Percentiles rank a stretch among this genome's conserved stretches.
These are phyloP conservation scores for Bemisia tabaci DNA, from an alignment of 1,140 invertebrate species.

Conservation along the genomic window DNA sequence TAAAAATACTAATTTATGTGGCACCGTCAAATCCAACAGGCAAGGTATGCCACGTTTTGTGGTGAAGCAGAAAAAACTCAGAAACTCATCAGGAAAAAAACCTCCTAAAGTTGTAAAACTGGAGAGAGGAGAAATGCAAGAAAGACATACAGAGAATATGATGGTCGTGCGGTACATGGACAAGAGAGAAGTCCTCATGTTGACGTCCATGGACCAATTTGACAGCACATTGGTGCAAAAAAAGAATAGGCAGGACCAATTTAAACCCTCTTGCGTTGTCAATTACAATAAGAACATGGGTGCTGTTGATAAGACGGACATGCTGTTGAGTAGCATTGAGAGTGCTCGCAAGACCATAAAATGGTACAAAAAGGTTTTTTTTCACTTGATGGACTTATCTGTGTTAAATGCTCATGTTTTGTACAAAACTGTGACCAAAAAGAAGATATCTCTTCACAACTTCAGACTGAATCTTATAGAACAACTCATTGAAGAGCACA, in stretches of 20 bases:
- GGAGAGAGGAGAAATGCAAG: slow-evolving; percentile 21
- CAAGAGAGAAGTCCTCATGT: slow-evolving; percentile 24
- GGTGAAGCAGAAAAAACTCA: too few species aligned
- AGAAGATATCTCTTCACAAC: slow-evolving; percentile 2
- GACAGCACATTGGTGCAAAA: slow-evolving; percentile 16
- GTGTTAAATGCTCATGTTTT: slow-evolving; percentile 8
- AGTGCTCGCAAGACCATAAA: slow-evolving; percentile 22
- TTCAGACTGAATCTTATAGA: slow-evolving; percentile 9
- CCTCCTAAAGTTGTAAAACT: too few species aligned
- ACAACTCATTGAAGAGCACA: too few species aligned
- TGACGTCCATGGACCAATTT: slow-evolving; percentile 23
- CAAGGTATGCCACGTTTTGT: slow-evolving; percentile 25
- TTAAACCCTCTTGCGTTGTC: slow-evolving; percentile 27
- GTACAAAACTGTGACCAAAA: slow-evolving; percentile 8
- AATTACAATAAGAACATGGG: slow-evolving; percentile 30
- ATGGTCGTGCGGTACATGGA: slow-evolving; percentile 27
- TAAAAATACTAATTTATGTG: slow-evolving; percentile 22
- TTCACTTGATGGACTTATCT: slow-evolving; percentile 22
- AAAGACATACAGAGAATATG: slow-evolving; percentile 18
- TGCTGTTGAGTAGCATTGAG: slow-evolving; percentile 25
- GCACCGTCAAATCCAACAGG: slow-evolving; percentile 21
- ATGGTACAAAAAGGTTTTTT: too few species aligned
- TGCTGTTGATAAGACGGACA: slow-evolving; percentile 27
- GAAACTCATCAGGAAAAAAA: too few species aligned
- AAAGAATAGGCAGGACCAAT: slow-evolving; percentile 5